Evolutionary conservation across 2,113 vertebrate genomes (phyloP).

Genomic region (Ammodramus savannarum): DNA sequence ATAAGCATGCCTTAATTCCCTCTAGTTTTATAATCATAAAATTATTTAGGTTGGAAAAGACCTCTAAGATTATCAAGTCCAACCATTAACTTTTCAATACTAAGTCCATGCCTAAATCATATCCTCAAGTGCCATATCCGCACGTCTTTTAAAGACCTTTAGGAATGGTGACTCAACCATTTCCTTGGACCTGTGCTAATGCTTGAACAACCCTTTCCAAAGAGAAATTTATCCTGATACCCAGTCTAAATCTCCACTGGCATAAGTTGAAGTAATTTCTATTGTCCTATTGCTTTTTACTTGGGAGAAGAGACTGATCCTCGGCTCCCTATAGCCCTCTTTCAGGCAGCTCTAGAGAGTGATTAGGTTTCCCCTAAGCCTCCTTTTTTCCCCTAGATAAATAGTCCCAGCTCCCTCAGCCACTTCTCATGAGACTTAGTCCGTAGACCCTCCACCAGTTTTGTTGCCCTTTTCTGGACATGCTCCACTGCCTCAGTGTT

Average conservation of each 20-base stretch:
- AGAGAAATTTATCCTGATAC: not conserved
- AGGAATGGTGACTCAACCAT: not conserved
- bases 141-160: not conserved
- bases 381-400: not conserved
- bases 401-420: not conserved
- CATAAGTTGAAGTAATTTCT: not conserved
- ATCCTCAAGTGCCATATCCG: not conserved
- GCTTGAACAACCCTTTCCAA: not conserved
- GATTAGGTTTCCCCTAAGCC: not conserved
- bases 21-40: not conserved
- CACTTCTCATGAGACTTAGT: not conserved
- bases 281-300: not conserved
- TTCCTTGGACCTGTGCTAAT: not conserved
- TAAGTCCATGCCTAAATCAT: accelerated
- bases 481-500: not conserved
- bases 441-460: not conserved
- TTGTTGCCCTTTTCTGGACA: not conserved
- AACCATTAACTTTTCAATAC: not conserved
- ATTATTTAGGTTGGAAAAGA: not conserved
- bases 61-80: not conserved
- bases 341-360: not conserved
- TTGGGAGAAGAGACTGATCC: not conserved
- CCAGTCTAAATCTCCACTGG: not conserved
- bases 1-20: not conserved
- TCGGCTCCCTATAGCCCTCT: not conserved